Evolutionary conservation across 37 sponge, comb jelly and placozoan species (phyloP), one percentile per base, ranked within the genome.

Genomic region (Eunapius fragilis): DNA sequence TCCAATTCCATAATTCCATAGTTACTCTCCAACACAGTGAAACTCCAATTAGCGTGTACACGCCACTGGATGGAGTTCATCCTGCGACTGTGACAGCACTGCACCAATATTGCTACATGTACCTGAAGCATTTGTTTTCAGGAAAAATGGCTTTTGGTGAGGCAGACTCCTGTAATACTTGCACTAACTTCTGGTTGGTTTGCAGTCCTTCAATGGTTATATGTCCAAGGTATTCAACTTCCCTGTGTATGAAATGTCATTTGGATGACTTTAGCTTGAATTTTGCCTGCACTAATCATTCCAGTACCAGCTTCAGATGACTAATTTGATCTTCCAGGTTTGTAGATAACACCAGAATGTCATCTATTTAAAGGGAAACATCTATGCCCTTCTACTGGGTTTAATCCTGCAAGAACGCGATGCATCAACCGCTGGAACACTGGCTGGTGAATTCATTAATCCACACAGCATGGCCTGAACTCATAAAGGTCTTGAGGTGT

Each of bases 291-390:
- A 25, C 5, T 0, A 87, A 14, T 2, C 50, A 37, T 25, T 72
- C 27, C 26, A 88, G 11, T 22, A 87, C 82, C 27, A 27, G 48
- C 70, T 71, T 10, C 4, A 87, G 82, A 31, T 87, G 88, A 7
- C 68, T 6, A 6, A 83, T 10, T 27, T 87, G 92, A 27, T 88
- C 89, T 32, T 80, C 89, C 30, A 79, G 17, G 23, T 74, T 87
- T 70, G 27, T 13, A 0, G 88, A 84, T n/a, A 68, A 84, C 0
- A 87, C 72, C 45, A 87, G 45, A 23, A 87, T 34, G 58, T 91
- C 88, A 37, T 91, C 92, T 23, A 91, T 81, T 71, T 78, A 86
- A n/a, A n/a, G n/a, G n/a, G n/a, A n/a, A n/a, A n/a, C n/a, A n/a
- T n/a, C n/a, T n/a, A n/a, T n/a, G n/a, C n/a, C n/a, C n/a, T n/a